phyloP scores from a whole-genome alignment of 2,797 vertebrate genomes.

The Mormyrus hasselquistii region DNA sequence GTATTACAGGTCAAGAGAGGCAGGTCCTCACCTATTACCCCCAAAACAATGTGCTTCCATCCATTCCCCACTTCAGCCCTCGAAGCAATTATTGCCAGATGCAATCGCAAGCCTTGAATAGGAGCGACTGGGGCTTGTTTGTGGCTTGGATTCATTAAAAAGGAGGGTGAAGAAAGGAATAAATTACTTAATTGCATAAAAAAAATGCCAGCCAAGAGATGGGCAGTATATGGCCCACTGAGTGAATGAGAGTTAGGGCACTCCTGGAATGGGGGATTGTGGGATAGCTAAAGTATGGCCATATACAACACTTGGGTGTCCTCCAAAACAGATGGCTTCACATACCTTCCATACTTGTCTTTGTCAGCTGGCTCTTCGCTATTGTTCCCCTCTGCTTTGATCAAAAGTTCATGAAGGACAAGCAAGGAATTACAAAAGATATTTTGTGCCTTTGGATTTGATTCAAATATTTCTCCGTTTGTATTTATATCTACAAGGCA shows the following conservation, averaged over 20 bases:
- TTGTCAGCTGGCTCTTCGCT: slow-evolving; percentile 80
- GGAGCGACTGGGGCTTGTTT: slow-evolving; percentile 87
- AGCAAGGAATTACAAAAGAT: slow-evolving; percentile 20
- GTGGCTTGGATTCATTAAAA: slow-evolving; percentile 88
- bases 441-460: slow-evolving; percentile 21
- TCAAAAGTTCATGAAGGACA: slow-evolving; percentile 59
- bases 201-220: slow-evolving; percentile 86
- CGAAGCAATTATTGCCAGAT: slow-evolving; percentile 87
- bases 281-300: slow-evolving; percentile 83
- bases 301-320: slow-evolving; percentile 80
- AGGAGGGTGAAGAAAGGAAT: slow-evolving; percentile 88
- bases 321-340: slow-evolving; percentile 89
- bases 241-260: slow-evolving; percentile 69
- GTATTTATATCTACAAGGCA: slow-evolving; percentile 11
- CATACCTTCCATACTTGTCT: slow-evolving; percentile 82
- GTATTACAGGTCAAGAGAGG: slow-evolving; percentile 92
- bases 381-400: slow-evolving; percentile 80
- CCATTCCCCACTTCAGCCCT: slow-evolving; percentile 84
- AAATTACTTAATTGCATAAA: slow-evolving; percentile 91
- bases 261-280: slow-evolving; percentile 82
- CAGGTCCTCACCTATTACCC: slow-evolving; percentile 90
- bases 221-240: slow-evolving; percentile 75
- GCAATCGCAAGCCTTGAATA: slow-evolving; percentile 90
- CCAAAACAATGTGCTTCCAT: slow-evolving; percentile 85
- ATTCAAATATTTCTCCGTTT: slow-evolving; percentile 14